A percentile compares a stretch with the other conserved stretches of the same genome.
Conservation (phyloP, 2,888 invertebrate species). For the Drosophila stalkeri region DNA sequence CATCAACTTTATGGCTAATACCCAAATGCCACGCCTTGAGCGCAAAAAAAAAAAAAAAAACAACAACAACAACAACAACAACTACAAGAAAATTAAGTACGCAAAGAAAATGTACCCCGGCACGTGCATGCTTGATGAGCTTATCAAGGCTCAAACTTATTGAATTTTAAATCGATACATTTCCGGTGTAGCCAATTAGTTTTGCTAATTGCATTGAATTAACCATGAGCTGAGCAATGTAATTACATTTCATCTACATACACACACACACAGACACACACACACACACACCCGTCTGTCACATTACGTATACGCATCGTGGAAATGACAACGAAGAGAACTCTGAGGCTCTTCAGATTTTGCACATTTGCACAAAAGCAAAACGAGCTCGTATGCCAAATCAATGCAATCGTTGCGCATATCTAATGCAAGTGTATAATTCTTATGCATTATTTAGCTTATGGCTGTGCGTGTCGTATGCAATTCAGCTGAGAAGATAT, state of each 20-base stretch:
- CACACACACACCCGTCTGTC: not conserved
- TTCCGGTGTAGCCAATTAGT: constrained; percentile 65
- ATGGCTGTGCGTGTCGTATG: constrained; percentile 1
- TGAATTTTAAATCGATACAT: constrained; percentile 73
- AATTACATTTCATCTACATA: constrained; percentile 28
- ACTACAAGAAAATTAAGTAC: constrained; percentile 3
- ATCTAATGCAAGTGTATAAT: constrained; percentile 2
- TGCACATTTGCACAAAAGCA: constrained; percentile 5
- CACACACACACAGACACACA: not conserved
- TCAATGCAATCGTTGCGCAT: constrained; percentile 6
- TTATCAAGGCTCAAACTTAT: constrained; percentile 68
- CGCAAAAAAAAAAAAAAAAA: constrained; percentile 19
- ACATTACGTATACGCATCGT: constrained; percentile 5
- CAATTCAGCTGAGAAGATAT: constrained; percentile 4
- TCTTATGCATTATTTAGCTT: constrained; percentile 34
- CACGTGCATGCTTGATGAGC: constrained; percentile 67
- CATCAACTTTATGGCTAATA: constrained; percentile 61
- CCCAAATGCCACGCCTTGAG: constrained; percentile 72
- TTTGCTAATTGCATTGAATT: constrained; percentile 67
- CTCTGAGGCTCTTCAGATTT: constrained; percentile 1
- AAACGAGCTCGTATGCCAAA: constrained; percentile 5
- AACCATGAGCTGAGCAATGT: constrained; percentile 52
- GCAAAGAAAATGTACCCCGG: constrained; percentile 5
- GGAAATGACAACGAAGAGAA: not conserved
- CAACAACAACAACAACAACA: not conserved